Evolutionary conservation across 1,140 invertebrate genomes (phyloP), one percentile per base, ranked within the genome.

Genomic region (Subanguina moxae): DNA sequence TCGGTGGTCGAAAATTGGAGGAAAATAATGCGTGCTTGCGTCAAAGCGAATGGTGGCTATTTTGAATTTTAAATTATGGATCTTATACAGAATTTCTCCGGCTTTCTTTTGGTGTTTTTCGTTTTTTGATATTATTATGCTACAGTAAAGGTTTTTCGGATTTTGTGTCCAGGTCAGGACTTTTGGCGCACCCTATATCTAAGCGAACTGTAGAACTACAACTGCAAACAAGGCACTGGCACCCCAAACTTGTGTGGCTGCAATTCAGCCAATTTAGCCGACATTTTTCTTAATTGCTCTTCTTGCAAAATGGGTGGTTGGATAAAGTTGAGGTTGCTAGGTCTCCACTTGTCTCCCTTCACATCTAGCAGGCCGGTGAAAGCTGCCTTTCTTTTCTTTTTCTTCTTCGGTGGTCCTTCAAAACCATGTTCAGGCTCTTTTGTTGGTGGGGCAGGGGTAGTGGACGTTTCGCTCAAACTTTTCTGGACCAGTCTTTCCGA

Each of bases 271-370:
- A 70, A 46, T 48, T 59, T 56, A 17, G 48, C 17, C 3, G 68
- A 70, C 17, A 70, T 27, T 61, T 70, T 38, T 1, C 68, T 43
- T 15, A 70, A 38, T 21, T 70, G 25, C 15, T 57, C 57, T 68
- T 70, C 68, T 28, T 25, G 57, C 19, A 70, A 56, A 21, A 70
- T 43, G 17, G 68, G 68, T 32, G 68, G 38, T 46, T 70, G 63
- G 13, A 65, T 67, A 15, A 25, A 59, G 32, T 32, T 32, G 25
- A 61, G 27, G 8, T 30, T n/a, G 58, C 3, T 21, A 28, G 58
- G 58, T 61, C 58, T 5, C 5, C 21, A 19, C 19, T 61, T 52
- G 48, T 25, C 48, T 52, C 3, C 3, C 8, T 19, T 1, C 23
- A 19, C n/a, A 19, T 52, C 48, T 15, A 8, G 17, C n/a, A 52